phyloP scores from a whole-genome alignment of 35 echinoderm and acorn worm genomes.

The Anneissia japonica region DNA sequence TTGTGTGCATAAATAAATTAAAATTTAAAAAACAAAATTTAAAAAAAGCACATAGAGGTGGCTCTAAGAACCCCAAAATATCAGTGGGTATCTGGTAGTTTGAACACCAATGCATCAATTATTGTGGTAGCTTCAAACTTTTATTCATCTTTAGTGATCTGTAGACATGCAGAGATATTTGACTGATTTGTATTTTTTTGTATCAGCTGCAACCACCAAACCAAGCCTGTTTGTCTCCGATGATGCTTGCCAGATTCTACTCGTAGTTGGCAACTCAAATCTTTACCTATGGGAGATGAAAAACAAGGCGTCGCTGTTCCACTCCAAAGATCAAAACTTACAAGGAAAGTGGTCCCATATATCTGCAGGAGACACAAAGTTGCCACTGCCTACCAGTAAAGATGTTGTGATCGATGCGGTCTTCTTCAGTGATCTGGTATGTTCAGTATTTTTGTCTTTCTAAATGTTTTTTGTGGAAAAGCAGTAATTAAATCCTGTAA shows the following conservation, averaged over 20 bases:
- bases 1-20: no score
- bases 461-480: neutral
- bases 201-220: neutral
- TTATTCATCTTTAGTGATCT: no score
- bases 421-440: slow-evolving; percentile 7
- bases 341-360: neutral
- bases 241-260: neutral
- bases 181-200: neutral
- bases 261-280: neutral
- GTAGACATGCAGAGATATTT: no score
- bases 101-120: no score
- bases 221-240: slow-evolving; percentile 4
- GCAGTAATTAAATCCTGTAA: neutral
- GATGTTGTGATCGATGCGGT: neutral
- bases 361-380: neutral
- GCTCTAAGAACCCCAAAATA: no score
- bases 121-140: no score
- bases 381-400: neutral
- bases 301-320: neutral
- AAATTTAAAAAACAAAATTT: no score
- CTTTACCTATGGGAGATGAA: slow-evolving; percentile 14
- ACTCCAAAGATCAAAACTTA: neutral
- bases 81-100: no score
- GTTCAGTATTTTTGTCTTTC: neutral
- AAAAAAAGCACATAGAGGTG: no score